Conservation (phyloP, 2,888 invertebrate genomes). For the Gisinianus flammeolus region DNA sequence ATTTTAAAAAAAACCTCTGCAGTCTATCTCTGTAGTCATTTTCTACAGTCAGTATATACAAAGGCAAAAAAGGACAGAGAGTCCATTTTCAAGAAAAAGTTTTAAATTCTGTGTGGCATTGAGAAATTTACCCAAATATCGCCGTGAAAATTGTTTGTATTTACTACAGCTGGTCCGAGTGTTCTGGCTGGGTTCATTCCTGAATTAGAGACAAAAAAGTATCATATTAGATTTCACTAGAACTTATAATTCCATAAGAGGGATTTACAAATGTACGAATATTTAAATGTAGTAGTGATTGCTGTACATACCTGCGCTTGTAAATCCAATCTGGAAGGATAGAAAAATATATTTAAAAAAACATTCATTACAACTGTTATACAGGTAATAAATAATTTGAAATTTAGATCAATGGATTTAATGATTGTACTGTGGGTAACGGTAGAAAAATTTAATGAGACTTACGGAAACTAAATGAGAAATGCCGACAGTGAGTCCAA, state of each 20-base stretch:
- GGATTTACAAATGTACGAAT: background rate
- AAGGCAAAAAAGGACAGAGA: too few relatives aligned
- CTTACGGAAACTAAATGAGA: conserved; percentile 86
- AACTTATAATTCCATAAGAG: background rate
- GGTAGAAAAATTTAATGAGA: too few relatives aligned
- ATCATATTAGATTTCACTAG: conserved; percentile 60
- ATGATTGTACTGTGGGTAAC: too few relatives aligned
- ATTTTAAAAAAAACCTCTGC: too few relatives aligned
- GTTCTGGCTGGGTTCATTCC: conserved; percentile 73
- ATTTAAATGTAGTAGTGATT: background rate
- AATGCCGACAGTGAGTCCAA: conserved; percentile 83
- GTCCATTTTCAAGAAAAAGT: too few relatives aligned
- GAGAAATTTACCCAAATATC: conserved; percentile 28
- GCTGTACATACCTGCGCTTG: conserved; percentile 63
- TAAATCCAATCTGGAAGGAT: conserved; percentile 25
- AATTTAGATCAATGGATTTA: background rate
- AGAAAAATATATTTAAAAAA: conserved; percentile 25
- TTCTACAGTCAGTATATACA: too few relatives aligned
- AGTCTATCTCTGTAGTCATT: too few relatives aligned
- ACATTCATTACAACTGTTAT: background rate
- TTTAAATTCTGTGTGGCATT: too few relatives aligned
- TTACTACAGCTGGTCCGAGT: conserved; percentile 72
- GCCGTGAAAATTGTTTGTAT: conserved; percentile 18
- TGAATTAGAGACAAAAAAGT: conserved; percentile 67
- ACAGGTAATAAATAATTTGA: background rate